These are phyloP conservation scores for Psittacara wagleri DNA, from an alignment of 2,113 vertebrate genomes.

Conservation along the genomic window DNA sequence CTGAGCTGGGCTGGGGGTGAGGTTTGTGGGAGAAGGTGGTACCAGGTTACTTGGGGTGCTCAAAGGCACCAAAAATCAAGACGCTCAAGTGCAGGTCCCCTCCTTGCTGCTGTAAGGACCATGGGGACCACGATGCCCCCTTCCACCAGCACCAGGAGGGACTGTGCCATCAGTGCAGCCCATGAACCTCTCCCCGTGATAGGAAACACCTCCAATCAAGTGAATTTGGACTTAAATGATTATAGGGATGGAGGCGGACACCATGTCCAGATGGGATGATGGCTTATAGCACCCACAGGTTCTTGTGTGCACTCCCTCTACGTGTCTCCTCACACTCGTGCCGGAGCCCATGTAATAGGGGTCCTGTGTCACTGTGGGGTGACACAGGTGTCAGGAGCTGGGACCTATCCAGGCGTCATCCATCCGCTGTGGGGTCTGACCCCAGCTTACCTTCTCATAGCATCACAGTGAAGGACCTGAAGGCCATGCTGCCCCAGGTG, in stretches of 20 bases:
- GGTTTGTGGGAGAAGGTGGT: constrained; percentile 45
- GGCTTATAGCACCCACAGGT: accelerated
- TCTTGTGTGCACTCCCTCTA: neutral
- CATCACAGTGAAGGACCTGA: constrained; percentile 85
- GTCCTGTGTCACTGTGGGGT: neutral
- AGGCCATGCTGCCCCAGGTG: constrained; percentile 83
- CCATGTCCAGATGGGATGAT: neutral
- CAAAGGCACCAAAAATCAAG: neutral
- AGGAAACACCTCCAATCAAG: neutral
- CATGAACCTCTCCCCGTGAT: neutral
- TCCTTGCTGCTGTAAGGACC: neutral
- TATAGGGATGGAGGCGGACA: no score
- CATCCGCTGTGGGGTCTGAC: neutral
- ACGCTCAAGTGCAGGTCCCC: neutral
- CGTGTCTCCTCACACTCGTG: accelerated
- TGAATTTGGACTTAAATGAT: neutral
- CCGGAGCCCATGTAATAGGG: accelerated
- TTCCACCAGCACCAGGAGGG: neutral
- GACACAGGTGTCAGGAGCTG: neutral
- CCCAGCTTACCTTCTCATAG: neutral
- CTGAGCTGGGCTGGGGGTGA: constrained; percentile 8
- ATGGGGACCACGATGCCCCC: accelerated
- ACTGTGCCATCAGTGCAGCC: neutral
- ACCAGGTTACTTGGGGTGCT: neutral
- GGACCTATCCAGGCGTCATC: neutral